Conservation (phyloP, 2,113 vertebrate species). For the Sarotherodon lohbergeri region DNA sequence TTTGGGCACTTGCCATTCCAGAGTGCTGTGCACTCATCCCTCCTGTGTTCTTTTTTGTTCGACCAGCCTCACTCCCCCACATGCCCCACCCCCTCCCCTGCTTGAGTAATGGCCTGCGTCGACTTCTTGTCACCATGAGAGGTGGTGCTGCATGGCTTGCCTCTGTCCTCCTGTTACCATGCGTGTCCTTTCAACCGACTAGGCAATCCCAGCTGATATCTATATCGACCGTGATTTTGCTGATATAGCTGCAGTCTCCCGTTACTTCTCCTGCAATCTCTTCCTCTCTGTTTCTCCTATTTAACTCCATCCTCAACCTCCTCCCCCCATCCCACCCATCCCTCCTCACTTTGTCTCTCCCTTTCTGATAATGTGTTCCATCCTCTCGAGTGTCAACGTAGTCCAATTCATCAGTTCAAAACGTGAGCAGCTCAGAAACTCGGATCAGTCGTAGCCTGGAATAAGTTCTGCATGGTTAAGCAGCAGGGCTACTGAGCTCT, state of each 20-base stretch:
- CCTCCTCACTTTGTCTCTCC: background rate
- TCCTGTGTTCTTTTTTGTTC: conserved; percentile 52
- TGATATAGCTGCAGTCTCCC: conserved; percentile 58
- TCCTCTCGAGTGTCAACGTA: conserved; percentile 31
- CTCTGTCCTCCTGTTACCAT: conserved; percentile 67
- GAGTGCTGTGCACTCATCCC: conserved; percentile 28
- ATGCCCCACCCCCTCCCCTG: conserved; percentile 4
- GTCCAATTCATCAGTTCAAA: background rate
- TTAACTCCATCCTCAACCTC: background rate
- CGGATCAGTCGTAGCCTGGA: conserved; percentile 28
- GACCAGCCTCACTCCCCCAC: conserved; percentile 36
- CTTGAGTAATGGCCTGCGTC: conserved; percentile 75
- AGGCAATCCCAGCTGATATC: conserved; percentile 77
- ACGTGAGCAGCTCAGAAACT: conserved; percentile 17
- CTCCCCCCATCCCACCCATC: background rate
- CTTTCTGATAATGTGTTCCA: conserved; percentile 3
- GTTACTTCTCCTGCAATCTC: conserved; percentile 7
- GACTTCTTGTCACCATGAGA: conserved; percentile 73
- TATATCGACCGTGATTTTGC: conserved; percentile 75
- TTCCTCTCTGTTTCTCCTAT: background rate
- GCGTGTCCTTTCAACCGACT: conserved; percentile 68
- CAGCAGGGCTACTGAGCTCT: conserved; percentile 34
- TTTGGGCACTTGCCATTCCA: conserved; percentile 33
- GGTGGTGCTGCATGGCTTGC: conserved; percentile 66
- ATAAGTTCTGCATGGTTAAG: conserved; percentile 57